These are phyloP conservation scores for Loris lydekkerianus DNA, from an alignment of 2,797 vertebrate genomes.

Conservation along the genomic window DNA sequence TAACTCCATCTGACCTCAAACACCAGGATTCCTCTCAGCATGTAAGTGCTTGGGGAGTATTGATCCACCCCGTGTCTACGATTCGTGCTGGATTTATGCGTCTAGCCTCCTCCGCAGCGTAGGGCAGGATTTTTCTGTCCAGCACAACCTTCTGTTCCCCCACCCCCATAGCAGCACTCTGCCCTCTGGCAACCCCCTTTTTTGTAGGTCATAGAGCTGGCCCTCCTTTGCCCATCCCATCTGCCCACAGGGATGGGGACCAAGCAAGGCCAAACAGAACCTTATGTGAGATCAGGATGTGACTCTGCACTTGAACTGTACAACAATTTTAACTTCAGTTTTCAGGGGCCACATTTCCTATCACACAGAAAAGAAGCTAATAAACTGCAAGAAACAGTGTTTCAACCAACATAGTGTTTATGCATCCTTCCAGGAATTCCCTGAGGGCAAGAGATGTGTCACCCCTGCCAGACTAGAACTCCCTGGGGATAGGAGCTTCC, in stretches of 20 bases:
- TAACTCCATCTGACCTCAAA: background rate
- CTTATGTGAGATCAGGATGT: background rate
- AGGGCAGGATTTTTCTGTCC: background rate
- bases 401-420: background rate
- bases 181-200: background rate
- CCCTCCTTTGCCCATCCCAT: background rate
- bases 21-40: background rate
- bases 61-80: rapidly evolving
- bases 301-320: background rate
- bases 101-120: background rate
- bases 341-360: background rate
- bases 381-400: background rate
- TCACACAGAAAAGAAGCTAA: background rate
- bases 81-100: background rate
- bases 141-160: background rate
- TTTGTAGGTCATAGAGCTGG: too few species aligned
- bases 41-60: background rate
- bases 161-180: background rate
- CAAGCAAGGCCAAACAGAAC: background rate
- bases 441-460: background rate
- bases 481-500: background rate
- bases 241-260: background rate
- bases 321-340: background rate
- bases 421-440: background rate
- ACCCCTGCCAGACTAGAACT: background rate